Evolutionary conservation across 2,888 invertebrate genomes (phyloP).

Genomic region (Agrochola lychnidis): DNA sequence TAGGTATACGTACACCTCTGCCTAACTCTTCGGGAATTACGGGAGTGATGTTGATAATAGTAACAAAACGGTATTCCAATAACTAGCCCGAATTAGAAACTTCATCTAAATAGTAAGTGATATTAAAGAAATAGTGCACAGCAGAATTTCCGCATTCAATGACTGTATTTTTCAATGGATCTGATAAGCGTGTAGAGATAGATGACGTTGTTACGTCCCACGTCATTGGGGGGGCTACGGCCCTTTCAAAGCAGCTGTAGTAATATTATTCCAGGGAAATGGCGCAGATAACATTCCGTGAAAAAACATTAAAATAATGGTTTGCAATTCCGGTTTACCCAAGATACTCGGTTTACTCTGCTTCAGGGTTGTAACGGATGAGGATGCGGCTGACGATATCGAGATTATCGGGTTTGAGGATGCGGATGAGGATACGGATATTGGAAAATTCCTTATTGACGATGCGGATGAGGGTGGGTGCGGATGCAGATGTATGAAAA

Average conservation of each 20-base stretch:
- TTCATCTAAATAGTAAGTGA: not conserved
- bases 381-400: too few relatives aligned
- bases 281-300: constrained; percentile 3
- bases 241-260: not conserved
- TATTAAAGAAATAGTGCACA: not conserved
- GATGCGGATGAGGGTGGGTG: too few relatives aligned
- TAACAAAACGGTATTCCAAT: not conserved
- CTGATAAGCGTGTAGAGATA: constrained; percentile 14
- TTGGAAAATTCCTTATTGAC: too few relatives aligned
- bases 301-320: not conserved
- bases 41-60: not conserved
- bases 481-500: too few relatives aligned
- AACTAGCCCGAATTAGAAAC: not conserved
- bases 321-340: not conserved
- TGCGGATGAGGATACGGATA: too few relatives aligned
- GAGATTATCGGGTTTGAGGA: too few relatives aligned
- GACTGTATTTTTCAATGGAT: not conserved
- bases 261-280: constrained; percentile 19
- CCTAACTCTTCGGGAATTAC: not conserved
- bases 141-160: not conserved
- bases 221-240: constrained; percentile 40
- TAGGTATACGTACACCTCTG: not conserved
- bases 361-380: too few relatives aligned
- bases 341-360: too few relatives aligned
- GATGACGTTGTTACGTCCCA: not conserved